Conservation (phyloP, 2,797 vertebrate species). For the Sebastolobus alascanus region DNA sequence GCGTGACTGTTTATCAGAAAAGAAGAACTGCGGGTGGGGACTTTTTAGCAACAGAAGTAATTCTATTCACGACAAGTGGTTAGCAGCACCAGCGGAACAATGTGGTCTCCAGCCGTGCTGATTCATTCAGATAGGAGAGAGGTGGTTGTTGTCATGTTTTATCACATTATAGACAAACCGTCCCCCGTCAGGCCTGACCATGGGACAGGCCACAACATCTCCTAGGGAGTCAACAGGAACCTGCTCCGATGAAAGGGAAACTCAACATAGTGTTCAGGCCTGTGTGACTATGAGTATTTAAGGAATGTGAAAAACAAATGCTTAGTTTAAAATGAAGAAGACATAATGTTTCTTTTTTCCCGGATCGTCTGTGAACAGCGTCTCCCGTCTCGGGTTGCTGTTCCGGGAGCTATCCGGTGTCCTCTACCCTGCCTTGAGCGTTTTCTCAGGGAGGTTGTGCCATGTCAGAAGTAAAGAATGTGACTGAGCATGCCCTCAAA, state of each 20-base stretch:
- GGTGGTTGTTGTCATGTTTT: conserved; percentile 27
- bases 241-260: conserved; percentile 24
- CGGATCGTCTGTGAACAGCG: not conserved
- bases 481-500: conserved; percentile 19
- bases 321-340: too few relatives aligned
- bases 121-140: conserved; percentile 66
- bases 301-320: not conserved
- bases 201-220: conserved; percentile 39
- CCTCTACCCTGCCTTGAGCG: not conserved
- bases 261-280: not conserved
- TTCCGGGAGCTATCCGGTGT: not conserved
- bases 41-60: conserved; percentile 66
- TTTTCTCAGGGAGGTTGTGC: not conserved
- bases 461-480: conserved; percentile 1
- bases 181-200: conserved; percentile 8
- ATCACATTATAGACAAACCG: conserved; percentile 28
- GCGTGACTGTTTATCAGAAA: conserved; percentile 65
- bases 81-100: conserved; percentile 48
- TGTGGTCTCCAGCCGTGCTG: conserved; percentile 39
- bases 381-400: not conserved
- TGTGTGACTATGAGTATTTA: not conserved
- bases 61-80: conserved; percentile 54
- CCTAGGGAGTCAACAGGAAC: conserved; percentile 12
- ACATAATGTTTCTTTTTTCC: not conserved
- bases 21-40: conserved; percentile 75